phyloP scores from a whole-genome alignment of 1,140 invertebrate genomes.

The Pseudachorutes palmiensis region DNA sequence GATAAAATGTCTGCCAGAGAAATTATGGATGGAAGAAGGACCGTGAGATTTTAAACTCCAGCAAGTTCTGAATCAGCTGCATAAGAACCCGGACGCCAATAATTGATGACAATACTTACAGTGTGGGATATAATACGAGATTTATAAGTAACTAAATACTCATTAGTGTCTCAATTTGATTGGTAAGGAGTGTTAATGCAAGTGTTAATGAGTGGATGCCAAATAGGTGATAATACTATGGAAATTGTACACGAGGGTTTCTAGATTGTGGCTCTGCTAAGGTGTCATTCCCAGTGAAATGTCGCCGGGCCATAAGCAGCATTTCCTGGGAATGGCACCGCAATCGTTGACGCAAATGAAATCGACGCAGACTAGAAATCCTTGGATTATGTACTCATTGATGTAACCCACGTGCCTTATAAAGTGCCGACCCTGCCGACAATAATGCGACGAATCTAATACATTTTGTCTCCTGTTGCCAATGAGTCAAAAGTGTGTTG shows the following conservation, averaged over 20 bases:
- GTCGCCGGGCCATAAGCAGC: neutral
- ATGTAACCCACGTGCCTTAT: constrained; percentile 4
- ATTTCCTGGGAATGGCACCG: neutral
- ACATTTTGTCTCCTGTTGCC: neutral
- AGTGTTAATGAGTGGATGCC: neutral
- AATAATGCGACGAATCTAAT: neutral
- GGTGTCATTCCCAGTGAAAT: neutral
- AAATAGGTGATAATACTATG: neutral
- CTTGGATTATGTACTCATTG: neutral
- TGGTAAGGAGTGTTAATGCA: neutral
- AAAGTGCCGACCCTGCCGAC: constrained; percentile 11
- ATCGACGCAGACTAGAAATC: neutral
- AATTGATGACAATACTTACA: constrained; percentile 8
- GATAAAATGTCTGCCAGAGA: no score
- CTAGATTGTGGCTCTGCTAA: neutral
- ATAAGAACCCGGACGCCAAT: constrained; percentile 6
- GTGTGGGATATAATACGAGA: neutral
- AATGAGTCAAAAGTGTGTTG: neutral
- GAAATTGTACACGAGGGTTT: neutral
- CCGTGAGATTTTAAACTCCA: no score
- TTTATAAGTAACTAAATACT: neutral
- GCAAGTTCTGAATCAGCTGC: neutral
- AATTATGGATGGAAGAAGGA: no score
- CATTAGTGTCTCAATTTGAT: neutral
- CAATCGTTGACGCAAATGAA: neutral